phyloP scores from a whole-genome alignment of 2,113 vertebrate genomes.

The Rhabdornis inornatus region DNA sequence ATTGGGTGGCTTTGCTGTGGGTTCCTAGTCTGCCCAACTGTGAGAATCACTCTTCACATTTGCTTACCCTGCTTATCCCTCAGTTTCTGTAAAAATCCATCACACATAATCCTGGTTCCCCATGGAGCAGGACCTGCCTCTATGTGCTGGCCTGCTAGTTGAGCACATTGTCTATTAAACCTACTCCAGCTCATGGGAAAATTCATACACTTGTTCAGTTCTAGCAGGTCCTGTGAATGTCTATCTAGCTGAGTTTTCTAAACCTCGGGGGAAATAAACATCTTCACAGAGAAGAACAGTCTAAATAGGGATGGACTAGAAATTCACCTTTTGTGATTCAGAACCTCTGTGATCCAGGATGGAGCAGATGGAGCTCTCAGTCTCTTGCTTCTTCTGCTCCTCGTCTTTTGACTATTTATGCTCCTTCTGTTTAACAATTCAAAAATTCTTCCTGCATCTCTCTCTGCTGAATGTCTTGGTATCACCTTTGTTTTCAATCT shows the following conservation, averaged over 20 bases:
- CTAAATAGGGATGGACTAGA: neutral
- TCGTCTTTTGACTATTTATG: neutral
- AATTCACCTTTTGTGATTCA: neutral
- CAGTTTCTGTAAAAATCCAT: neutral
- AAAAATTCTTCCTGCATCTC: neutral
- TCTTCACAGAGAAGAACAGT: neutral
- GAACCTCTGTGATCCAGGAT: neutral
- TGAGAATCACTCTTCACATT: neutral
- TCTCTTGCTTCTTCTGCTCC: neutral
- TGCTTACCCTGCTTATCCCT: neutral
- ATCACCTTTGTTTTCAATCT: neutral
- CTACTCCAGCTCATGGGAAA: neutral
- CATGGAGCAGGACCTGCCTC: neutral
- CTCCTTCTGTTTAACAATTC: neutral
- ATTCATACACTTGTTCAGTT: neutral
- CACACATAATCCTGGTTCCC: neutral
- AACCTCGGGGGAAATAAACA: neutral
- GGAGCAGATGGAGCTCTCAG: neutral
- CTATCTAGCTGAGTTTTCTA: neutral
- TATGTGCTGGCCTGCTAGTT: rapidly evolving
- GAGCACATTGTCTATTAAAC: neutral
- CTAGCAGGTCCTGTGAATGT: neutral
- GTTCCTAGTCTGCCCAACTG: neutral
- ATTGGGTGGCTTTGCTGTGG: neutral
- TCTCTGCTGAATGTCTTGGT: neutral